Evolutionary conservation across 1,140 invertebrate genomes (phyloP), one percentile per base, ranked within the genome.

Genomic region (Drosophila lowei): DNA sequence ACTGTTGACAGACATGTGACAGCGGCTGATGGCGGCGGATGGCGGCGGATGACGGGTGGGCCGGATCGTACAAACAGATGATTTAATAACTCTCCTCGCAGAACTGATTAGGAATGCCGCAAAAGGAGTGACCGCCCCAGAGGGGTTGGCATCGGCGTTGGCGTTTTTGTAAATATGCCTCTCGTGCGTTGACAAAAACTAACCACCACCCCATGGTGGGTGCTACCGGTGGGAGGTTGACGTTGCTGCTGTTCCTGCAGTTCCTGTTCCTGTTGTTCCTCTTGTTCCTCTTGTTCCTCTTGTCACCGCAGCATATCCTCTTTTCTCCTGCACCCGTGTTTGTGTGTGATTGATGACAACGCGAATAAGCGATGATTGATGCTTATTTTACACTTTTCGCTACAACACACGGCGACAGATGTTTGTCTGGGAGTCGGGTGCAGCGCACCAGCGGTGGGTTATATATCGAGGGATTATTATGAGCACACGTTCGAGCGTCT

Each of bases 351-450:
- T 90, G 86, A 90, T 90, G 86, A 83, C 81, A 90, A 90, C 68
- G 89, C 85, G 85, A 85, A 89, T 89, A 90, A 90, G 86, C 86
- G 76, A 90, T 90, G 86, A 90, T 90, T 90, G 86, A 90, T 90
- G 86, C 81, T 90, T 86, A 77, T 83, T 88, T 89, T 85, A 89
- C 85, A 89, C 85, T 85, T 85, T 89, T 85, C 83, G 83, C 77
- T 64, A 86, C 77, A 85, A 81, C 68, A 85, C 83, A 80, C 81
- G 77, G 81, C 81, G 81, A 85, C 80, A 85, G 77, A 85, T 85
- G 80, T 85, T 85, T 85, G 77, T 80, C 77, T 77, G 61, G 67
- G 59, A 58, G 50, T 59, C 49, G 34, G 34, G 30, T 9, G 30
- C 30, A 30, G 30, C 8, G 30, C 30, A 8, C 30, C 28, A 7